Percentiles rank a stretch among this genome's conserved stretches.
Evolutionary conservation across 2,888 invertebrate species (phyloP).

Genomic region (Helleia helle): DNA sequence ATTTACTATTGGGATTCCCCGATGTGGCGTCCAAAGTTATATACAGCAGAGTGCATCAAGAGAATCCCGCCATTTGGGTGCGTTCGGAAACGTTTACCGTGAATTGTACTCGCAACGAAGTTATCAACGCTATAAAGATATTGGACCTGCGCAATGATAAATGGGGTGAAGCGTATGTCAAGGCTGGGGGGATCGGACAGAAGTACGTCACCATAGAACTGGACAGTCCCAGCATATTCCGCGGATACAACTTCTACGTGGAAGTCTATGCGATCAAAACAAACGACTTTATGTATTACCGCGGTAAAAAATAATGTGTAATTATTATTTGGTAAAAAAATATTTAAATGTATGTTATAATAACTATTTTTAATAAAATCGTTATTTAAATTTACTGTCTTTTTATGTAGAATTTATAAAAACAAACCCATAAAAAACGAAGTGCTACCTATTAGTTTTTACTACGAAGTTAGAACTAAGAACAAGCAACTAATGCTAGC

Average conservation of each 20-base stretch:
- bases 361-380: too few relatives aligned
- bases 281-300: conserved; percentile 31
- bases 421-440: too few relatives aligned
- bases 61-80: conserved; percentile 49
- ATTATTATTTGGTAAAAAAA: too few relatives aligned
- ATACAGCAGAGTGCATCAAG: conserved; percentile 49
- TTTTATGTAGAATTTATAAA: too few relatives aligned
- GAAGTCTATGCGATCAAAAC: conserved; percentile 46
- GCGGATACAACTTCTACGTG: conserved; percentile 53
- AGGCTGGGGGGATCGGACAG: conserved; percentile 47
- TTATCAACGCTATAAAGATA: conserved; percentile 49
- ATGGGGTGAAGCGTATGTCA: conserved; percentile 43
- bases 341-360: too few relatives aligned
- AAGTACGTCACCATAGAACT: conserved; percentile 44
- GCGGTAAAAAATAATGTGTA: conserved; percentile 36
- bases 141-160: conserved; percentile 45
- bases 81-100: conserved; percentile 42
- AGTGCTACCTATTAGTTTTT: too few relatives aligned
- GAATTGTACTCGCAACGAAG: conserved; percentile 39
- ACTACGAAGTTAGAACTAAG: too few relatives aligned
- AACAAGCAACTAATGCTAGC: too few relatives aligned
- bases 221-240: conserved; percentile 42
- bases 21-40: conserved; percentile 44
- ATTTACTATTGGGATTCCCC: conserved; percentile 38
- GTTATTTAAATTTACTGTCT: too few relatives aligned